Percentiles rank a stretch among this genome's conserved stretches.
phyloP scores from a whole-genome alignment of 1,140 invertebrate genomes.

The Kradibia gibbosae region DNA sequence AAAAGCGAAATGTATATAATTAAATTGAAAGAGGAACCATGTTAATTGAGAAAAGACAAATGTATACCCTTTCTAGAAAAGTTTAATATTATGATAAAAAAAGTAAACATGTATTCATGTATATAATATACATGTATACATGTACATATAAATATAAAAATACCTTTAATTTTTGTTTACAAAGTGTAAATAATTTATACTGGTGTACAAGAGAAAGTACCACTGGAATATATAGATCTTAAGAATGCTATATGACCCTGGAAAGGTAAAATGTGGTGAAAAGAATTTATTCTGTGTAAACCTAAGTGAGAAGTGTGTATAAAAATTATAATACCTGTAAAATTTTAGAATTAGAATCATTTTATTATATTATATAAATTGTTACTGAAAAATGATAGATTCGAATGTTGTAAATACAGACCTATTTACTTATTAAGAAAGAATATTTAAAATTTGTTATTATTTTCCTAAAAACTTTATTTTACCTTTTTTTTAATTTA shows the following conservation, averaged over 20 bases:
- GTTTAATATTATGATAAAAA: slow-evolving; percentile 54
- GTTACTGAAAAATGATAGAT: slow-evolving; percentile 67
- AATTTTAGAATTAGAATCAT: slow-evolving; percentile 69
- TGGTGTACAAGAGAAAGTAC: slow-evolving; percentile 54
- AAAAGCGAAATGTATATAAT: slow-evolving; percentile 59
- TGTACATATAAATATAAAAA: slow-evolving; percentile 60
- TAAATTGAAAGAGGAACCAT: slow-evolving; percentile 53
- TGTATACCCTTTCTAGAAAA: slow-evolving; percentile 56
- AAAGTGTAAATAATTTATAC: slow-evolving; percentile 67
- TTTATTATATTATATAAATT: slow-evolving; percentile 70
- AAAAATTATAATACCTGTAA: slow-evolving; percentile 68
- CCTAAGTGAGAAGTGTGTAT: slow-evolving; percentile 61
- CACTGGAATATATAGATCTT: slow-evolving; percentile 52
- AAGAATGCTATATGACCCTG: slow-evolving; percentile 45
- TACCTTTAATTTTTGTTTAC: slow-evolving; percentile 52
- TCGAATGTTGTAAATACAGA: slow-evolving; percentile 72
- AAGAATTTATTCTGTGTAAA: slow-evolving; percentile 55
- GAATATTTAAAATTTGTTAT: slow-evolving; percentile 50
- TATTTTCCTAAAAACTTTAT: slow-evolving; percentile 1
- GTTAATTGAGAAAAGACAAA: slow-evolving; percentile 49
- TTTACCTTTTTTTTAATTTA: neutral
- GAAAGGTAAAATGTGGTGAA: slow-evolving; percentile 47
- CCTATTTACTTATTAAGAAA: slow-evolving; percentile 71
- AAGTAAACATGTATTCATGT: slow-evolving; percentile 47
- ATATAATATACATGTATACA: slow-evolving; percentile 52